phyloP scores from a whole-genome alignment of 2,888 invertebrate species.

The Thelaira solivaga region DNA sequence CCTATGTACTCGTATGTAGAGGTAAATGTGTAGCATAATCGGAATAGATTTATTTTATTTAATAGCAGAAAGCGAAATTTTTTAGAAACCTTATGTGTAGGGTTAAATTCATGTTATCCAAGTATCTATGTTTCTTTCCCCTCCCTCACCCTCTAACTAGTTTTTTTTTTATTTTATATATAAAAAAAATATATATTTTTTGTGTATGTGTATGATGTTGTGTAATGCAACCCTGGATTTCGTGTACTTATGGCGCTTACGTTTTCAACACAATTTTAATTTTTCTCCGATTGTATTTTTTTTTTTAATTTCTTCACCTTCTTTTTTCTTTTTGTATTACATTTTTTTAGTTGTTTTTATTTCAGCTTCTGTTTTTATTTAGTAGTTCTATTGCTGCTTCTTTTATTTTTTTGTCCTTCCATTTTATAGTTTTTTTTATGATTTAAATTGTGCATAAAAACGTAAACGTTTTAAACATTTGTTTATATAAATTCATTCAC shows the following conservation, averaged over 20 bases:
- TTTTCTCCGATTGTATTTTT: conserved; percentile 39
- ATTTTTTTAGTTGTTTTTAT: conserved; percentile 31
- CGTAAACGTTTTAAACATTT: conserved; percentile 65
- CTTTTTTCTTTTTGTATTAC: neutral
- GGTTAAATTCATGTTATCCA: neutral
- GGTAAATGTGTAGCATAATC: too few species aligned
- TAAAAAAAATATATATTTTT: neutral
- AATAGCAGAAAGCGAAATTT: too few species aligned
- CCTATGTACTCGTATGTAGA: too few species aligned
- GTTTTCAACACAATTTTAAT: conserved; percentile 59
- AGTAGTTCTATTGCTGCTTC: too few species aligned
- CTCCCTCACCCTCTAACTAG: neutral
- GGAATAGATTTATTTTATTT: too few species aligned
- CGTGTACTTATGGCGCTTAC: conserved; percentile 74
- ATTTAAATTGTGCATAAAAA: conserved; percentile 69
- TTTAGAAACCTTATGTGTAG: neutral
- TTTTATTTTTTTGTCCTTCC: conserved; percentile 12
- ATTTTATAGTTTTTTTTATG: conserved; percentile 40
- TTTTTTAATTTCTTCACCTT: conserved; percentile 42
- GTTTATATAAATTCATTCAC: conserved; percentile 46
- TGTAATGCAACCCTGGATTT: conserved; percentile 76
- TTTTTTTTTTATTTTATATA: conserved; percentile 30
- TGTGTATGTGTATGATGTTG: conserved; percentile 67
- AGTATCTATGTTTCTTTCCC: neutral
- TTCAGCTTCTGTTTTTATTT: conserved; percentile 19